These are phyloP conservation scores for Drosophila baimaii DNA, from an alignment of 1,140 invertebrate genomes.

Conservation along the genomic window DNA sequence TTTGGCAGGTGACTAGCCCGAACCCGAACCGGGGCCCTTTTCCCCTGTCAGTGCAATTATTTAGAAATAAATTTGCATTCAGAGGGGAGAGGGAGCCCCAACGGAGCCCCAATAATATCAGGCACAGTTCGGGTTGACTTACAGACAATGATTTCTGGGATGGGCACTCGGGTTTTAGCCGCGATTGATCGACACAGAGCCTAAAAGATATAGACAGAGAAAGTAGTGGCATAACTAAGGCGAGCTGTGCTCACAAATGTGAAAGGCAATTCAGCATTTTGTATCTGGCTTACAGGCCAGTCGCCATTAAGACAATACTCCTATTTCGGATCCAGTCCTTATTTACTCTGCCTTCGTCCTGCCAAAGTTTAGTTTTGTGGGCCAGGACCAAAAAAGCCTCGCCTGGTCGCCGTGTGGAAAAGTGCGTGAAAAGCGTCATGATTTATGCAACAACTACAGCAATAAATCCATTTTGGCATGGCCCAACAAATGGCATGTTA, in stretches of 20 bases:
- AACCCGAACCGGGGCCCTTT: background rate
- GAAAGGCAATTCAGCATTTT: constrained; percentile 4
- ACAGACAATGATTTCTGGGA: constrained; percentile 20
- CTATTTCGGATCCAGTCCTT: background rate
- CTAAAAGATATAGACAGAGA: background rate
- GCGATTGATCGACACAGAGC: constrained; percentile 16
- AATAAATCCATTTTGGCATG: constrained; percentile 57
- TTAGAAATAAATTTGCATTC: constrained; percentile 52
- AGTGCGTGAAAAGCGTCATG: constrained; percentile 62
- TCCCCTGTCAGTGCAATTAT: constrained; percentile 37
- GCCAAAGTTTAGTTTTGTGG: background rate
- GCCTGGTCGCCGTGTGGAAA: constrained; percentile 28
- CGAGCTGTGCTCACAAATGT: background rate
- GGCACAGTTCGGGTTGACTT: constrained; percentile 29
- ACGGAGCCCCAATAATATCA: constrained; percentile 30
- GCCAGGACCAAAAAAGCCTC: too few species aligned
- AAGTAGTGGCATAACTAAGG: background rate
- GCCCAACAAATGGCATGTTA: constrained; percentile 63
- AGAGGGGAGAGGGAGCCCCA: too few species aligned
- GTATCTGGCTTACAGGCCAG: background rate
- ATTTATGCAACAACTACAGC: constrained; percentile 64
- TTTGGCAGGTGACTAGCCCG: constrained; percentile 34
- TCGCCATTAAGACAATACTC: constrained; percentile 8
- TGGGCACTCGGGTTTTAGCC: background rate
- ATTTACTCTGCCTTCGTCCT: constrained; percentile 10